Evolutionary conservation across 1,140 invertebrate species (phyloP), one percentile per base, ranked within the genome.

Genomic region (Tetramorium simillimum): DNA sequence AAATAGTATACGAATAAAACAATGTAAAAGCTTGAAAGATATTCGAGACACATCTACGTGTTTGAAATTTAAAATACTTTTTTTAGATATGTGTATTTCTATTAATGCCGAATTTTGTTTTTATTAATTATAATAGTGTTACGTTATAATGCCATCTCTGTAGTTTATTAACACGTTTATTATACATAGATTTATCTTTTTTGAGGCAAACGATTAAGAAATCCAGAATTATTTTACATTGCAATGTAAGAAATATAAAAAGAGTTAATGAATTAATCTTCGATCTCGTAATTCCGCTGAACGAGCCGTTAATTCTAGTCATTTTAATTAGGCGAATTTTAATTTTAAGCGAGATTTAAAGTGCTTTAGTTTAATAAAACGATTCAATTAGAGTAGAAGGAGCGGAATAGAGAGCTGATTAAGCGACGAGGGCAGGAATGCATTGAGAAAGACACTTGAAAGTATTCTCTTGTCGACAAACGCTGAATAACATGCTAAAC

Each of bases 351-450:
- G 62, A 67, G 77, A 65, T 67, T 51, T 69, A 51, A 33, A 80
- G 46, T 56, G 76, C 28, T 80, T 24, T 7, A 65, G 46, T 69
- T 80, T 69, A 80, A 80, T 80, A 37, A 67, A 80, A 80, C 62
- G 77, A 67, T 80, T 80, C 63, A 67, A 80, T 80, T 80, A 67
- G 77, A 53, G n/a, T 40, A 53, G n/a, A 53, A 37, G 60, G 60
- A 65, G 51, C 28, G 43, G 28, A 78, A 78, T 21, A 65, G 76
- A 62, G 60, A 65, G 76, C 46, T 80, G 76, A 80, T 80, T 80
- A 80, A 80, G 76, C 60, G 24, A 43, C 21, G 40, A 9, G 73
- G 16, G 56, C 9, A 56, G 37, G 33, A 70, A 81, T 72, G 65
- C 78, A 40, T 46, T 33, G 67, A 73, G 53, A 60, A 60, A 84